Evolutionary conservation across 2,888 invertebrate genomes (phyloP).

Genomic region (Drosophila yooni): DNA sequence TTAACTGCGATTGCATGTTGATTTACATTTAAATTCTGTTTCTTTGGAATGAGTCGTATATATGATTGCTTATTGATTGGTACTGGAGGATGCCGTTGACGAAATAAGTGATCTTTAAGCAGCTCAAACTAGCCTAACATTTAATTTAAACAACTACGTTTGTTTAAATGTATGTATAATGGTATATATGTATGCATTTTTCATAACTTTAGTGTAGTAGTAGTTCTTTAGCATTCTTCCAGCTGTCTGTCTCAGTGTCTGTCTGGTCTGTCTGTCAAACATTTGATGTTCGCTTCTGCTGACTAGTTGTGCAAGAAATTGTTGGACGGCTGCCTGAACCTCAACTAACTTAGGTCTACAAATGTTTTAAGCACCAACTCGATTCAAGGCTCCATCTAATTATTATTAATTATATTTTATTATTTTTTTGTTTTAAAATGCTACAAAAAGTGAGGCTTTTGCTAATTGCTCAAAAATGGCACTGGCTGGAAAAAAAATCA

Average conservation of each 20-base stretch:
- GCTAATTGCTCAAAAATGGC: conserved; percentile 62
- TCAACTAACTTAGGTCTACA: conserved; percentile 59
- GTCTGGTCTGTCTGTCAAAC: conserved; percentile 32
- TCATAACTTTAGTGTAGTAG: conserved; percentile 29
- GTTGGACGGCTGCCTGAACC: conserved; percentile 63
- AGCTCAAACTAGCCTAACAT: conserved; percentile 42
- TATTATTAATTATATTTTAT: conserved; percentile 13
- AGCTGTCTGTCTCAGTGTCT: conserved; percentile 52
- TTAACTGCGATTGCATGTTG: conserved; percentile 49
- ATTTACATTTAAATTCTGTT: conserved; percentile 76
- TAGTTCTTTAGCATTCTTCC: conserved; percentile 67
- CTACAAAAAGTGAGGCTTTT: conserved; percentile 37
- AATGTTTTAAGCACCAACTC: conserved; percentile 74
- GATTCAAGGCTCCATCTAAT: conserved; percentile 74
- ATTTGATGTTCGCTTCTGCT: conserved; percentile 51
- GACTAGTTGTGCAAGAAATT: conserved; percentile 71
- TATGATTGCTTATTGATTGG: conserved; percentile 42
- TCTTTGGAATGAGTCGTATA: conserved; percentile 85
- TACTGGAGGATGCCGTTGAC: conserved; percentile 30
- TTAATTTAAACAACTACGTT: conserved; percentile 1
- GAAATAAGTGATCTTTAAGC: conserved; percentile 81
- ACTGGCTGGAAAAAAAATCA: conserved; percentile 77
- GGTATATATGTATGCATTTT: conserved; percentile 11
- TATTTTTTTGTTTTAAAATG: conserved; percentile 32
- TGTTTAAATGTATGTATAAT: conserved; percentile 5